Conservation (phyloP, 2,113 vertebrate species). For the Gallinago undulata region DNA sequence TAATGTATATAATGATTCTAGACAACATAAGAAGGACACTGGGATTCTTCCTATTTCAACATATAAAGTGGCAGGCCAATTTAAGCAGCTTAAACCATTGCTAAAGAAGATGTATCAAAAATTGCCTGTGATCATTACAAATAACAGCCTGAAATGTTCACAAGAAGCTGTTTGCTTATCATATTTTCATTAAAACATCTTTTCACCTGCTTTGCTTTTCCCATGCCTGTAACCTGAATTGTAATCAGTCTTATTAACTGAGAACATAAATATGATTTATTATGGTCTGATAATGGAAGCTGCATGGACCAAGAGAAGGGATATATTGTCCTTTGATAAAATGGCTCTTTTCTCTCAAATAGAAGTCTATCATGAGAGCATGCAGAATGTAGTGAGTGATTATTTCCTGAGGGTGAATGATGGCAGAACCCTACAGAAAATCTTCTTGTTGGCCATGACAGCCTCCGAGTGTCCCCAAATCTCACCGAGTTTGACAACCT, state of each 20-base stretch:
- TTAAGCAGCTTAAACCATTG: slow-evolving; percentile 79
- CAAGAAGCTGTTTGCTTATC: slow-evolving; percentile 81
- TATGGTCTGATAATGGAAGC: slow-evolving; percentile 86
- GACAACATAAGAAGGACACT: slow-evolving; percentile 75
- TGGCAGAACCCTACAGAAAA: slow-evolving; percentile 86
- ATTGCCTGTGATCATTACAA: slow-evolving; percentile 80
- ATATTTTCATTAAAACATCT: slow-evolving; percentile 85
- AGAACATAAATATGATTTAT: slow-evolving; percentile 88
- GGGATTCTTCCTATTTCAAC: slow-evolving; percentile 71
- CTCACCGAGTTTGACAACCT: slow-evolving; percentile 91
- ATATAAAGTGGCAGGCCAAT: slow-evolving; percentile 76
- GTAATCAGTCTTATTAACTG: slow-evolving; percentile 87
- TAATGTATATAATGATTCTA: slow-evolving; percentile 79
- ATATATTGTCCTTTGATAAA: slow-evolving; percentile 87
- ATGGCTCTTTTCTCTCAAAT: slow-evolving; percentile 81
- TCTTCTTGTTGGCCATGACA: slow-evolving; percentile 90
- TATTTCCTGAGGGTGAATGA: slow-evolving; percentile 94
- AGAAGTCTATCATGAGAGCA: slow-evolving; percentile 80
- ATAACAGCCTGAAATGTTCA: slow-evolving; percentile 80
- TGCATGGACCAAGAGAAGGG: slow-evolving; percentile 87
- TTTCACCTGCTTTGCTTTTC: slow-evolving; percentile 81
- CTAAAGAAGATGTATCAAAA: slow-evolving; percentile 82
- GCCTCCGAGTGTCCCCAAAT: slow-evolving; percentile 82
- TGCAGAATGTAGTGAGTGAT: slow-evolving; percentile 84
- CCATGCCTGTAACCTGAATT: slow-evolving; percentile 76